A percentile compares a stretch with the other conserved stretches of the same genome.
phyloP scores from a whole-genome alignment of 2,888 invertebrate species.

The Limnephilus rhombicus region DNA sequence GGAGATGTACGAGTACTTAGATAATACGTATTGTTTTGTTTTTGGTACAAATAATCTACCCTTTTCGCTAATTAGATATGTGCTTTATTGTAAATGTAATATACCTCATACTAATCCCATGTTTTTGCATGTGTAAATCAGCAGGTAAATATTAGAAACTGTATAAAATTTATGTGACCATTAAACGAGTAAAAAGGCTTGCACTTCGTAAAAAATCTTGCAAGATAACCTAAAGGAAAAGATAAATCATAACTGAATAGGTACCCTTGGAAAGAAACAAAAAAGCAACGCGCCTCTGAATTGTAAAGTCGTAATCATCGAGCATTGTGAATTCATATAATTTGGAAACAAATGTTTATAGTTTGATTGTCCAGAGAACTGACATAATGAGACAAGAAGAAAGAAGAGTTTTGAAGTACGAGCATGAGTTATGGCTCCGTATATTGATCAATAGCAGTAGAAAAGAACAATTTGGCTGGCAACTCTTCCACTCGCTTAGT shows the following conservation, averaged over 20 bases:
- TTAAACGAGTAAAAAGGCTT: background rate
- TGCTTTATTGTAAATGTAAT: background rate
- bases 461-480: constrained; percentile 47
- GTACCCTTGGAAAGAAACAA: background rate
- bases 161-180: too few species aligned
- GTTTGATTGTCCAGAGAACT: constrained; percentile 34
- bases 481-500: constrained; percentile 50
- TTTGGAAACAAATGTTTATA: constrained; percentile 24
- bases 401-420: constrained; percentile 32
- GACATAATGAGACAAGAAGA: constrained; percentile 49
- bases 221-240: background rate
- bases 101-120: background rate
- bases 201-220: background rate
- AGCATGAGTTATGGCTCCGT: constrained; percentile 54
- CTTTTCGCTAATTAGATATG: background rate
- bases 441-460: constrained; percentile 53
- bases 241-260: constrained; percentile 14
- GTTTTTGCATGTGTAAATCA: background rate
- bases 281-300: constrained; percentile 24
- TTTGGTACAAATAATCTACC: background rate
- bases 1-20: background rate
- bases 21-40: background rate
- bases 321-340: constrained; percentile 16
- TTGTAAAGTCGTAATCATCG: constrained; percentile 31
- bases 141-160: background rate